Evolutionary conservation across 2,888 invertebrate genomes (phyloP), one percentile per base, ranked within the genome.

Genomic region (Amblyjoppa fuscipennis): DNA sequence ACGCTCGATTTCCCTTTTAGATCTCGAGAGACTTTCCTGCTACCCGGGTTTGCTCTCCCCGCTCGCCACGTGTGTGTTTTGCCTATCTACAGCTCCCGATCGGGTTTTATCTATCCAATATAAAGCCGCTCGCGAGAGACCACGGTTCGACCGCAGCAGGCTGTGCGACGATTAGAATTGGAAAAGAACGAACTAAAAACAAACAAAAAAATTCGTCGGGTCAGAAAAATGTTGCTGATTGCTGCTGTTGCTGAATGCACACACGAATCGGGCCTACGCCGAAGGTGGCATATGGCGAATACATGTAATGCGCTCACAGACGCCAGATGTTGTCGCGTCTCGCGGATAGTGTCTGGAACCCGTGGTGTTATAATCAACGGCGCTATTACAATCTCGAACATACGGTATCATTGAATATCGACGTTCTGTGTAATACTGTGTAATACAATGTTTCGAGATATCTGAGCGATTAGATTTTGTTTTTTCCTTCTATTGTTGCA

Each of bases 1-100:
- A 88, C 86, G 88, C 85, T 90, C 90, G 90, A 90, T 90, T 90
- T 90, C 90, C 90, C 90, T 90, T 89, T 89, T 89, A 89, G 88
- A 90, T 89, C 88, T 89, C 88, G 86, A 86, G 84, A 89, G 89
- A 89, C 88, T 87, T 81, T 64, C 75, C 83, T 83, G 45, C 84
- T 1, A 31, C 70, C 45, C 74, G 31, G 20, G 38, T 76, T 38
- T 64, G 28, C 25, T 69, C 34, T 53, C 66, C 69, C 16, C 64
- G 45, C 61, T 41, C 51, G 68, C 73, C 79, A 16, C 51, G 51
- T 51, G 70, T 51, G 49, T 70, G 70, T 53, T 77, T 59, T 34
- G 56, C 20, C 28, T 78, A 68, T 69, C 56, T 69, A n/a, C 28
- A 68, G 69, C 69, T 56, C 49, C 45, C 59, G 69, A 78, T 78